These are phyloP conservation scores for Archaeoteleia sp. DNA, from an alignment of 2,888 invertebrate genomes.

Conservation along the genomic window DNA sequence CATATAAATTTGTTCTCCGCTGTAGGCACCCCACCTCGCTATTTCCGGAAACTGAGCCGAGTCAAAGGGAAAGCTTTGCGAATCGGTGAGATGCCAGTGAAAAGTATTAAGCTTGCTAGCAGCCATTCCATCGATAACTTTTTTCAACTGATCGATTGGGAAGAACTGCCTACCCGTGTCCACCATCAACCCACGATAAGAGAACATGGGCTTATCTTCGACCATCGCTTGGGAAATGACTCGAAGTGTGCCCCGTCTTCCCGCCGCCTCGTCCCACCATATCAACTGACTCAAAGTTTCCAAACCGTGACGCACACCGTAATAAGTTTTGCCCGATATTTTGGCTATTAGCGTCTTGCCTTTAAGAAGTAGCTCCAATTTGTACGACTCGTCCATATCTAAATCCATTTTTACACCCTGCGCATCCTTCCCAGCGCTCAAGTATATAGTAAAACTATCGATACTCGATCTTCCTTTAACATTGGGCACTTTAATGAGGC, in stretches of 20 bases:
- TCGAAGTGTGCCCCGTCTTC: constrained; percentile 78
- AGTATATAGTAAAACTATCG: constrained; percentile 66
- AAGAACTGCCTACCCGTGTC: constrained; percentile 95
- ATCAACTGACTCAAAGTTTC: constrained; percentile 88
- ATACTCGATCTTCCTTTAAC: constrained; percentile 64
- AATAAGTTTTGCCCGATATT: constrained; percentile 82
- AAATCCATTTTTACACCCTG: constrained; percentile 79
- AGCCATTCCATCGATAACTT: constrained; percentile 91
- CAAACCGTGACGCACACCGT: constrained; percentile 86
- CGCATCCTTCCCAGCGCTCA: constrained; percentile 71
- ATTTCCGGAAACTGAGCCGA: constrained; percentile 85
- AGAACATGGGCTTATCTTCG: constrained; percentile 86
- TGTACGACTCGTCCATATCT: constrained; percentile 86
- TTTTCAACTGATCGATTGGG: constrained; percentile 82
- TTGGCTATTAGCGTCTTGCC: constrained; percentile 78
- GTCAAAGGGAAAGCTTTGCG: constrained; percentile 93
- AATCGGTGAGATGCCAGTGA: constrained; percentile 94
- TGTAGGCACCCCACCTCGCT: constrained; percentile 89
- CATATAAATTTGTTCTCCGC: constrained; percentile 85
- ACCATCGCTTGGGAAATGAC: constrained; percentile 81
- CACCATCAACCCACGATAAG: constrained; percentile 90
- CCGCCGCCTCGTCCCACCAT: constrained; percentile 84
- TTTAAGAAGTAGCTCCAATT: constrained; percentile 78
- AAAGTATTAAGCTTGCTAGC: constrained; percentile 93
- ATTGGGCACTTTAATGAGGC: constrained; percentile 64